Percentiles rank a stretch among this genome's conserved stretches.
Conservation (phyloP, 2,888 invertebrate genomes). For the Thereva unica region DNA sequence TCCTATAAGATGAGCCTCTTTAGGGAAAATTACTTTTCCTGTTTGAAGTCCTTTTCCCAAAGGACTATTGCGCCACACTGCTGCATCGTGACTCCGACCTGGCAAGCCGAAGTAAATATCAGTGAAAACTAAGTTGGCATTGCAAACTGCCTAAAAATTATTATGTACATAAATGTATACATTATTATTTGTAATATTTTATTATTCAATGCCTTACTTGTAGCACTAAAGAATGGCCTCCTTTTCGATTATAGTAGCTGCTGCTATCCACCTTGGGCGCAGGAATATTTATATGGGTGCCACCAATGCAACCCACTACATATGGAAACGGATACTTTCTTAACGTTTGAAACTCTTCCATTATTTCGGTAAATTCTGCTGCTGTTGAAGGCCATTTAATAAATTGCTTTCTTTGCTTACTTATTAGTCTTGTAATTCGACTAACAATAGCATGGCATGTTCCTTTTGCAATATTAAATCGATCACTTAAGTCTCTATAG, state of each 20-base stretch:
- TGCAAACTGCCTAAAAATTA: too few relatives aligned
- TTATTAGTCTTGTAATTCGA: not conserved
- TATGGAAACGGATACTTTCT: not conserved
- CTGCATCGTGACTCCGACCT: too few relatives aligned
- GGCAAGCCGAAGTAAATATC: too few relatives aligned
- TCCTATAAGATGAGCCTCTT: too few relatives aligned
- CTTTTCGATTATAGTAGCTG: not conserved
- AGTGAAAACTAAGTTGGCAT: too few relatives aligned
- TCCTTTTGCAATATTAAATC: conserved; percentile 15
- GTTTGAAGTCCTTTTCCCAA: too few relatives aligned
- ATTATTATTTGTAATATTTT: too few relatives aligned
- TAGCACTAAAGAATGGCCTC: not conserved
- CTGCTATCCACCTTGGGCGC: not conserved
- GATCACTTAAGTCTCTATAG: conserved; percentile 23
- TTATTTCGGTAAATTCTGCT: not conserved
- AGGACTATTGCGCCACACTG: too few relatives aligned
- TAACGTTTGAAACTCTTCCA: not conserved
- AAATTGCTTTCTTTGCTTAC: not conserved
- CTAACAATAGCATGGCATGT: not conserved
- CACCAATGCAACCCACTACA: not conserved
- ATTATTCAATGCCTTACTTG: too few relatives aligned
- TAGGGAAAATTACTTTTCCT: too few relatives aligned
- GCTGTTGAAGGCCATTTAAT: not conserved
- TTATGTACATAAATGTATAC: too few relatives aligned
- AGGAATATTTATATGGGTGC: not conserved